Evolutionary conservation across 2,113 vertebrate species (phyloP), one percentile per base, ranked within the genome.

Genomic region (Chamaea fasciata): DNA sequence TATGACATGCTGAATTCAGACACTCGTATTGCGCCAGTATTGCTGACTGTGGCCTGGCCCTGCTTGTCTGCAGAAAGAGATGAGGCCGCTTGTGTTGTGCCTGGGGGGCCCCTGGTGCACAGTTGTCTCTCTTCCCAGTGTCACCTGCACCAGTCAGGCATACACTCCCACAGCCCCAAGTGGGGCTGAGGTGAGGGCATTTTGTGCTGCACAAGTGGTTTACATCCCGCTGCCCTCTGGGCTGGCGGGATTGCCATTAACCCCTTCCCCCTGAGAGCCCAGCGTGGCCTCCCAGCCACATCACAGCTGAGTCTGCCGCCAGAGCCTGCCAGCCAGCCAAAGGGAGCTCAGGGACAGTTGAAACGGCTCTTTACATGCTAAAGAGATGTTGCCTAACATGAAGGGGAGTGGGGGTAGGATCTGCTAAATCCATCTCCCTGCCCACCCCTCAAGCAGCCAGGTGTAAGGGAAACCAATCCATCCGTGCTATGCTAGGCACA

Each of bases 191-290:
- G 68, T 31, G 30, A 56, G 63, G 91, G 78, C 75, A 33, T 73
- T 95, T 82, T 91, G 69, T 86, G 78, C 71, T 76, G 55, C 76
- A 90, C 93, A 79, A 86, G 30, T 46, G 94, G 76, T 92, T 88
- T 84, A 65, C 84, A 91, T 57, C 90, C 16, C 56, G 68, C 71
- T 76, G 4, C 89, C 80, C 63, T 76, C 77, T 49, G 70, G 27
- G 23, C 8, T 90, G 83, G 56, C 56, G 81, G 86, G 14, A 14
- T 71, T 95, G 95, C 93, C 60, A 81, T 42, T 56, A 73, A 65
- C 52, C 22, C 52, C 5, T 0, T 83, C 76, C 94, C 85, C 94
- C 78, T 21, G 71, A 85, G 94, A 77, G 59, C 1, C 0, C 23
- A 31, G 53, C 23, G 1, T 6, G 20, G 79, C 76, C 30, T 89